Percentiles rank a stretch among this genome's conserved stretches.
These are phyloP conservation scores for Pseudotriccus pelzelni DNA, from an alignment of 2,797 vertebrate genomes.

Conservation along the genomic window DNA sequence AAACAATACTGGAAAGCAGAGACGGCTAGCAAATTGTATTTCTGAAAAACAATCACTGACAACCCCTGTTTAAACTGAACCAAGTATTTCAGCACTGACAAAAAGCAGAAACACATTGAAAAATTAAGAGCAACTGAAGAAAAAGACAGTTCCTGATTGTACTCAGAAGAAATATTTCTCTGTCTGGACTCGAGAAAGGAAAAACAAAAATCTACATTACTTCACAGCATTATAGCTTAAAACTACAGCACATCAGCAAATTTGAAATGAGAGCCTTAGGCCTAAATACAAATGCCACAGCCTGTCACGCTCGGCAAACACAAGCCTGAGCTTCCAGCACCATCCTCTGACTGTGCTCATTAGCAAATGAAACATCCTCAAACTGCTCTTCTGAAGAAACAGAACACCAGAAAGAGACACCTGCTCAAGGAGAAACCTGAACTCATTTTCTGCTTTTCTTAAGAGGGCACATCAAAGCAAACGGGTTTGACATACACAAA, in stretches of 20 bases:
- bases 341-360: neutral
- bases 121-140: neutral
- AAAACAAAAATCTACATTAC: neutral
- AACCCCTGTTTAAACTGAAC: neutral
- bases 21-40: neutral
- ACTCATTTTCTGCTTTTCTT: neutral
- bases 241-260: neutral
- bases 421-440: neutral
- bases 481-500: neutral
- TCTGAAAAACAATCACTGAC: neutral
- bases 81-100: neutral
- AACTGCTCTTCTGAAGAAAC: neutral
- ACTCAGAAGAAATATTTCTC: neutral
- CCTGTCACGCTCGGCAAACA: neutral
- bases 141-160: neutral
- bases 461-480: neutral
- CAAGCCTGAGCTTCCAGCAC: neutral
- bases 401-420: neutral
- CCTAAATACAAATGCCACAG: neutral
- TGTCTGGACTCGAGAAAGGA: neutral
- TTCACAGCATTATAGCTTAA: neutral
- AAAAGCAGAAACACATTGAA: neutral
- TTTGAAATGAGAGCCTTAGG: neutral
- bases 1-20: neutral
- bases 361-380: neutral